Conservation (phyloP, 2,888 invertebrate genomes). For the Vesta saturnalis region DNA sequence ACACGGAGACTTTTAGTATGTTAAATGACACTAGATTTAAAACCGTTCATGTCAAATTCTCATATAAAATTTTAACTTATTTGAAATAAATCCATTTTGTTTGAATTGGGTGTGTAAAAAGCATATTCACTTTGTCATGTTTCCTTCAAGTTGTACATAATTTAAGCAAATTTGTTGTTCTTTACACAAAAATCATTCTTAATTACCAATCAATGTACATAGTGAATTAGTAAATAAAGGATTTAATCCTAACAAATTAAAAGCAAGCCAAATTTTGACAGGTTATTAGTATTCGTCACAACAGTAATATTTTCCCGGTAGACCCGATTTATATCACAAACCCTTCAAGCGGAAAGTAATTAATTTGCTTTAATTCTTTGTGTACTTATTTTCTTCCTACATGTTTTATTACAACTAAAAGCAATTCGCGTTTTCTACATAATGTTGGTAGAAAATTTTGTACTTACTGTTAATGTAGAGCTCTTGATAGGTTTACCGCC, state of each 20-base stretch:
- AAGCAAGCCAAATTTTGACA: too few species aligned
- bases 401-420: neutral
- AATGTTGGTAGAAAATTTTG: neutral
- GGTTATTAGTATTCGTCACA: neutral
- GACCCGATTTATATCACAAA: neutral
- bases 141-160: too few species aligned
- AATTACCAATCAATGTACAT: too few species aligned
- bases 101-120: too few species aligned
- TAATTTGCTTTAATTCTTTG: neutral
- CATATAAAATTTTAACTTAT: neutral
- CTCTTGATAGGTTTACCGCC: constrained; percentile 74
- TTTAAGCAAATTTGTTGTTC: too few species aligned
- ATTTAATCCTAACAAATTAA: too few species aligned
- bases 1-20: constrained; percentile 4
- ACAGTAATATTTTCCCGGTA: neutral
- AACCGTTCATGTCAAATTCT: neutral
- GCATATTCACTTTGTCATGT: too few species aligned
- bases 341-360: neutral
- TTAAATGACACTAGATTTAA: constrained; percentile 6
- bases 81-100: too few species aligned
- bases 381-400: neutral
- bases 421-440: neutral
- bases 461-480: constrained; percentile 70
- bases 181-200: too few species aligned
- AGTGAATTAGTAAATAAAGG: neutral